phyloP scores from a whole-genome alignment of 2,888 invertebrate species.

The Leptura quadrifasciata region DNA sequence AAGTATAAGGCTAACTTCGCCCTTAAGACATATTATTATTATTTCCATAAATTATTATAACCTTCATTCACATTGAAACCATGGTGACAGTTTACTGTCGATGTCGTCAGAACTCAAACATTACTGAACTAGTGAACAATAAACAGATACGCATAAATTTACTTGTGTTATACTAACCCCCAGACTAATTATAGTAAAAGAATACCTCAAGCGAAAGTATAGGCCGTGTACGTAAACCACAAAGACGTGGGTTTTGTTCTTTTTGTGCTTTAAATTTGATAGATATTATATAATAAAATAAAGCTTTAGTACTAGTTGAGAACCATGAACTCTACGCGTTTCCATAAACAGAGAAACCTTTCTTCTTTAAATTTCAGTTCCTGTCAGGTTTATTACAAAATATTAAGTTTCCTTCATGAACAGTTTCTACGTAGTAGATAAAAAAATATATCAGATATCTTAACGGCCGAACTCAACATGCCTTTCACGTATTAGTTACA shows the following conservation, averaged over 20 bases:
- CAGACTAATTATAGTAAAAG: background rate
- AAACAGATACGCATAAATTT: background rate
- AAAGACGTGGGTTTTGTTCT: background rate
- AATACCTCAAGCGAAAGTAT: background rate
- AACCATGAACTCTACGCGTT: background rate
- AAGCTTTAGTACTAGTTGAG: conserved; percentile 5
- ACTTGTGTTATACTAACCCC: background rate
- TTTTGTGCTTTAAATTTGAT: background rate
- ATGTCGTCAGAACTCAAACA: background rate
- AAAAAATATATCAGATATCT: conserved; percentile 33
- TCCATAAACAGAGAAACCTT: conserved; percentile 4
- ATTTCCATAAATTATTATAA: no score
- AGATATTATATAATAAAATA: background rate
- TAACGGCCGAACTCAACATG: conserved; percentile 28
- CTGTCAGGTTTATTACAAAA: conserved; percentile 29
- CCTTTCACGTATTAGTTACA: conserved; percentile 49
- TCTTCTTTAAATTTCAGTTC: conserved; percentile 16
- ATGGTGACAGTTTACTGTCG: no score
- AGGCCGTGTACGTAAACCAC: background rate
- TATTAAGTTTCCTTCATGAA: conserved; percentile 19
- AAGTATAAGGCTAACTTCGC: no score
- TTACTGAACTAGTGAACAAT: background rate
- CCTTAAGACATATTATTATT: no score
- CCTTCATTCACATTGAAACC: no score
- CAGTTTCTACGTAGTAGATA: background rate